Conservation (phyloP, 2,888 invertebrate genomes). For the Tineola bisselliella region DNA sequence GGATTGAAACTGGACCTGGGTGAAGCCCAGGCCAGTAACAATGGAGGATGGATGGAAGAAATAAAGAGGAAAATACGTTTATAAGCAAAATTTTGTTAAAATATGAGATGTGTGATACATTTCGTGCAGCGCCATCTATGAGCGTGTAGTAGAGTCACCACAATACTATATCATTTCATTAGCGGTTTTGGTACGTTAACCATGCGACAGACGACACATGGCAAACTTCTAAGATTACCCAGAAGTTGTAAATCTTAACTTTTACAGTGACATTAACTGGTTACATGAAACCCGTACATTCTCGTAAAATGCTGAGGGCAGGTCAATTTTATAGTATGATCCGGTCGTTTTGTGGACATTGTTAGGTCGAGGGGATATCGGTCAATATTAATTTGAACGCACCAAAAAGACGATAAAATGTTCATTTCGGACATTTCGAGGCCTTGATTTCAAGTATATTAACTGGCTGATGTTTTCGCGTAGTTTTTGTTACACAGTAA, state of each 20-base stretch:
- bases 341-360: neutral
- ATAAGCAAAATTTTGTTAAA: no score
- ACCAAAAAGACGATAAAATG: neutral
- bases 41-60: no score
- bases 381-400: neutral
- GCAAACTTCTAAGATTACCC: neutral
- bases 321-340: conserved; percentile 3
- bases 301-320: neutral
- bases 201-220: neutral
- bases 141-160: no score
- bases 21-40: no score
- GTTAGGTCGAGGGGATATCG: neutral
- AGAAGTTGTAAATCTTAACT: conserved; percentile 7
- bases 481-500: no score
- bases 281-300: neutral
- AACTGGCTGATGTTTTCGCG: no score
- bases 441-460: no score
- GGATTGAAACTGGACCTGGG: no score
- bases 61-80: no score
- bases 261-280: conserved; percentile 1
- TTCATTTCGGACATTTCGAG: neutral
- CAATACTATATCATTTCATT: no score
- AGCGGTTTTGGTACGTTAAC: neutral
- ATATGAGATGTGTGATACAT: no score
- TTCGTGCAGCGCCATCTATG: no score